Conservation (phyloP, 1,140 invertebrate genomes). For the Hestina assimilis region DNA sequence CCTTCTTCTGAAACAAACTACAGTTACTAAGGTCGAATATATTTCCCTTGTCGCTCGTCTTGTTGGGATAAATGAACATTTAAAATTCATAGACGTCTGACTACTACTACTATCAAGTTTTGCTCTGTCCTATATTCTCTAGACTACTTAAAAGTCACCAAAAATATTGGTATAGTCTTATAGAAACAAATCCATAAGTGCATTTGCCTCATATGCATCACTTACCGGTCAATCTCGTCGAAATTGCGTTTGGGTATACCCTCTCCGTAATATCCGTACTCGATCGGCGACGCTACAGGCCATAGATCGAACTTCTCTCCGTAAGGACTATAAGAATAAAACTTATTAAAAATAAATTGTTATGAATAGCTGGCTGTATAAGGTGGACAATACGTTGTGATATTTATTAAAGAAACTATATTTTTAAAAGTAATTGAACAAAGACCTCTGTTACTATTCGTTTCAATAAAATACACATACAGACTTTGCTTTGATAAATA, state of each 20-base stretch:
- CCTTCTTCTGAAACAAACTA: not conserved
- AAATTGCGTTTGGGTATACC: slow-evolving; percentile 80
- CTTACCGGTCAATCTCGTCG: slow-evolving; percentile 79
- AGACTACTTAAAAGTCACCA: not conserved
- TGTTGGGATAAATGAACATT: slow-evolving; percentile 13
- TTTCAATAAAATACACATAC: too few relatives aligned
- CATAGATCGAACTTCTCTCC: slow-evolving; percentile 71
- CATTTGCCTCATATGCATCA: slow-evolving; percentile 8
- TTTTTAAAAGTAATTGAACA: not conserved
- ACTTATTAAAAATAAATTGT: not conserved
- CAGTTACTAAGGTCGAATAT: slow-evolving; percentile 4
- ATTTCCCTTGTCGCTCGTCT: slow-evolving; percentile 32
- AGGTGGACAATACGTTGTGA: too few relatives aligned
- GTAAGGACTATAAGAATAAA: slow-evolving; percentile 37
- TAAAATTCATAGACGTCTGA: slow-evolving; percentile 23
- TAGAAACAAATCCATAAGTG: not conserved
- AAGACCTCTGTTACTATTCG: too few relatives aligned
- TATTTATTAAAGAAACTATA: too few relatives aligned
- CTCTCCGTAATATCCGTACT: slow-evolving; percentile 81
- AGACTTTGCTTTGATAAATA: not conserved
- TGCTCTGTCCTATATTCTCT: too few relatives aligned
- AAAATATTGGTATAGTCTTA: not conserved
- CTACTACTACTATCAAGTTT: too few relatives aligned
- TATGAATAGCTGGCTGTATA: not conserved
- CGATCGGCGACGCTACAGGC: slow-evolving; percentile 70